Conservation (phyloP, 2,888 invertebrate genomes). For the Euplagia quadripunctaria region DNA sequence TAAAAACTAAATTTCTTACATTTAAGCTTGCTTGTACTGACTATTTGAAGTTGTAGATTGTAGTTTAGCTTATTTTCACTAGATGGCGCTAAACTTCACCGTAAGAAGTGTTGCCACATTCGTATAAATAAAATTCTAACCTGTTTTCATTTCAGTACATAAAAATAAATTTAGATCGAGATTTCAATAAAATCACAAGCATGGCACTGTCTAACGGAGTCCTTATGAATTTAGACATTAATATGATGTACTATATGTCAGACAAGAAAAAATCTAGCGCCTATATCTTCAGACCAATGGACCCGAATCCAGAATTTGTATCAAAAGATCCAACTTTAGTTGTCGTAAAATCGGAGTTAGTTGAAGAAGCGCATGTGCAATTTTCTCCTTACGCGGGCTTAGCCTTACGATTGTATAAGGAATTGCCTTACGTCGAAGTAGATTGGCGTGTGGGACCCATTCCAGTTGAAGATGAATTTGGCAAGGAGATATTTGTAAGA, state of each 20-base stretch:
- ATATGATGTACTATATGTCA: conserved; percentile 91
- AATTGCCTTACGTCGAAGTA: conserved; percentile 89
- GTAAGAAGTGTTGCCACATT: too few relatives aligned
- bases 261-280: conserved; percentile 93
- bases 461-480: conserved; percentile 88
- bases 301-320: conserved; percentile 42
- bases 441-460: conserved; percentile 94
- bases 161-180: conserved; percentile 82
- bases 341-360: conserved; percentile 86
- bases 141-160: conserved; percentile 68
- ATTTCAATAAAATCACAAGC: conserved; percentile 67
- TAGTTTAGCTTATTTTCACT: too few relatives aligned
- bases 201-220: conserved; percentile 82
- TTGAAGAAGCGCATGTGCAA: conserved; percentile 91
- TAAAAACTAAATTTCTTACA: too few relatives aligned
- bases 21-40: too few relatives aligned
- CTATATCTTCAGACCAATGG: conserved; percentile 91
- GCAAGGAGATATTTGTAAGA: conserved; percentile 92
- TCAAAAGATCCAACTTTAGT: conserved; percentile 31
- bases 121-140: not conserved
- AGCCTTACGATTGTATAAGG: conserved; percentile 90
- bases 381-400: conserved; percentile 91
- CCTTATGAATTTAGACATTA: conserved; percentile 70
- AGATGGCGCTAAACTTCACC: too few relatives aligned
- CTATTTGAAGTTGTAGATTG: too few relatives aligned